Evolutionary conservation across 2,113 vertebrate genomes (phyloP).

Genomic region (Nicator chloris): DNA sequence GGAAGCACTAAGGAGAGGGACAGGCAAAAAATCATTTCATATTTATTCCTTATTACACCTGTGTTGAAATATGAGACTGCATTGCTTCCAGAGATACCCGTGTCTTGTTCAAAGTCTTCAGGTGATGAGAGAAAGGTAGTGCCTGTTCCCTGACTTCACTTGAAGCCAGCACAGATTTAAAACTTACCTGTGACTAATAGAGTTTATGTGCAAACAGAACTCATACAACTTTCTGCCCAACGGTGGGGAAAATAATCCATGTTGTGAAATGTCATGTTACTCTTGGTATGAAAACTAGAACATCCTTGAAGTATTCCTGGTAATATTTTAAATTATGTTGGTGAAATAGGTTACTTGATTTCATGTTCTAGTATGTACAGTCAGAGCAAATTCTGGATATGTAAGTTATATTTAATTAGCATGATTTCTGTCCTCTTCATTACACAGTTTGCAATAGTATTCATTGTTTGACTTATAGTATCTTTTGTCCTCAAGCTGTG

Average conservation of each 20-base stretch:
- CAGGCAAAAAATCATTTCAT: not conserved
- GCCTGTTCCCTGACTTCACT: not conserved
- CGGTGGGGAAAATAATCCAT: not conserved
- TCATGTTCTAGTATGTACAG: not conserved
- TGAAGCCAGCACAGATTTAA: not conserved
- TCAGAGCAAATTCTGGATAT: not conserved
- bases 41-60: not conserved
- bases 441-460: not conserved
- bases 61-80: not conserved
- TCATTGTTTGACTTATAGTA: not conserved
- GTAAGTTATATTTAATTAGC: not conserved
- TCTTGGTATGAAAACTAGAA: not conserved
- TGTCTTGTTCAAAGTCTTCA: not conserved
- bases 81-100: not conserved
- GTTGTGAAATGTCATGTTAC: not conserved
- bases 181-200: not conserved
- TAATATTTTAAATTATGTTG: not conserved
- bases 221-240: not conserved
- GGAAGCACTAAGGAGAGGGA: not conserved
- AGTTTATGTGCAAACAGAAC: not conserved
- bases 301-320: not conserved
- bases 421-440: not conserved
- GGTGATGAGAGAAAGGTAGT: not conserved
- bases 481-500: not conserved
- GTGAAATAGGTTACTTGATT: not conserved